These are phyloP conservation scores for Creontiades dilutus DNA, from an alignment of 2,888 invertebrate species.

Conservation along the genomic window DNA sequence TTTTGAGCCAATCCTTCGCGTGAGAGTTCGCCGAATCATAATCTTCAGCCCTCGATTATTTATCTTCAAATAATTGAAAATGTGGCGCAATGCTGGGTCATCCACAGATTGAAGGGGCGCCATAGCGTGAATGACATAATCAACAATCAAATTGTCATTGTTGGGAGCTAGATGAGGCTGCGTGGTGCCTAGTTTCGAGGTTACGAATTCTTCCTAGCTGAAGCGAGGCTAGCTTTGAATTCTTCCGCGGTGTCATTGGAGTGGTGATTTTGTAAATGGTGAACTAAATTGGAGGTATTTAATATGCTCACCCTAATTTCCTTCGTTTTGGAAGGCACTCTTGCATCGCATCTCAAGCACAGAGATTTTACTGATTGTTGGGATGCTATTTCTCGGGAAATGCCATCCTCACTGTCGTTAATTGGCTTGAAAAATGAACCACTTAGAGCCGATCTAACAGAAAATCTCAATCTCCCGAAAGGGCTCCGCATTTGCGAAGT, in stretches of 20 bases:
- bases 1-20: background rate
- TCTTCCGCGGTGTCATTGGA: background rate
- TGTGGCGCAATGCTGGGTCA: background rate
- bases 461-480: constrained; percentile 15
- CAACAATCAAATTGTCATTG: constrained; percentile 23
- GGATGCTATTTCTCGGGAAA: background rate
- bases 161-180: background rate
- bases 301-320: constrained; percentile 3
- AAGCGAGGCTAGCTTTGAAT: no score
- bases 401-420: background rate
- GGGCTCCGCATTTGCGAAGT: background rate
- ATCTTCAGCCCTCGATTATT: background rate
- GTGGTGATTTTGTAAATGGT: constrained; percentile 13
- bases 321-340: background rate
- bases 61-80: background rate
- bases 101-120: background rate
- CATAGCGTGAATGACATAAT: constrained; percentile 27
- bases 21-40: background rate
- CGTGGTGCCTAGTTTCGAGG: background rate
- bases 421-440: background rate
- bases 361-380: background rate
- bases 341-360: background rate
- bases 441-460: background rate
- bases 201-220: no score
- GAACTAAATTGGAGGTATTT: background rate